phyloP scores from a whole-genome alignment of 2,888 invertebrate species.

The Myopa tessellatipennis region DNA sequence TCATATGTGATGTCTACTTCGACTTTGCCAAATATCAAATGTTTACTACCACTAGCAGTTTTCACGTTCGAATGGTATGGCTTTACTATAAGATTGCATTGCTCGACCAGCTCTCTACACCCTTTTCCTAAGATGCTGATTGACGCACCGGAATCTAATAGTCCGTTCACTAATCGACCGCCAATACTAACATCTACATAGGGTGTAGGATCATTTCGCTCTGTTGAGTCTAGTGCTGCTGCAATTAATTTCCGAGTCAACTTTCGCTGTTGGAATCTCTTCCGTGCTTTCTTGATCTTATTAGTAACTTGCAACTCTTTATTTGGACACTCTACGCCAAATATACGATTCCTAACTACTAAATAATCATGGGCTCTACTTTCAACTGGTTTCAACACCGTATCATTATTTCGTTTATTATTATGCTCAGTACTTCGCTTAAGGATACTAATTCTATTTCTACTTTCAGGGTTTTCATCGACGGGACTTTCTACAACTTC shows the following conservation, averaged over 20 bases:
- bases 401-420: background rate
- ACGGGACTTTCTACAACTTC: too few species aligned
- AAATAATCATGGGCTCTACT: background rate
- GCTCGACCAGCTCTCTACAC: slow-evolving; percentile 1
- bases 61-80: background rate
- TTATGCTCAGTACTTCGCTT: background rate
- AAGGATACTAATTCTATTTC: too few species aligned
- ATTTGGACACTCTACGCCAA: background rate
- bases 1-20: background rate
- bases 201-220: background rate
- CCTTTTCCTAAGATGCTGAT: slow-evolving; percentile 21
- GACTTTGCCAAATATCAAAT: background rate
- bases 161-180: background rate
- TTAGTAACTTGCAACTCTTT: background rate
- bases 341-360: background rate
- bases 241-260: background rate
- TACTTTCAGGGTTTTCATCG: too few species aligned
- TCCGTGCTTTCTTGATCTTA: background rate
- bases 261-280: background rate
- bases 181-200: background rate
- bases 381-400: background rate
- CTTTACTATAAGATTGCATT: background rate
- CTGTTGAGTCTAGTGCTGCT: background rate
- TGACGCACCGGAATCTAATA: slow-evolving; percentile 34
- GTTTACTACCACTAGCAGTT: slow-evolving; percentile 19